Conservation (phyloP, 2,888 invertebrate species). For the Sympetrum striolatum region DNA sequence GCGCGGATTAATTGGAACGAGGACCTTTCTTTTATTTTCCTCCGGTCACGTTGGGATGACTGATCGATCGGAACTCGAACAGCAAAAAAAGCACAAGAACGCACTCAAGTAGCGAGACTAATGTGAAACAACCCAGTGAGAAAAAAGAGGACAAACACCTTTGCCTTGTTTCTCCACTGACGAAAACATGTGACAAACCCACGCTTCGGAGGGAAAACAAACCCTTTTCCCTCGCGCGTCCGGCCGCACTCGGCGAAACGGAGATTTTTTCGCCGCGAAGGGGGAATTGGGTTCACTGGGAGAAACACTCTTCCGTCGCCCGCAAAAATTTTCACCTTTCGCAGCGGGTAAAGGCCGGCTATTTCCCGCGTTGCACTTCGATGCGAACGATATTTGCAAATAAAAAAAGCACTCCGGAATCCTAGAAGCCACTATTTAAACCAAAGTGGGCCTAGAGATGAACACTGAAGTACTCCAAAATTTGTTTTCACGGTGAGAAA, state of each 20-base stretch:
- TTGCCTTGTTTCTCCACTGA: background rate
- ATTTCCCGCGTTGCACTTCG: no score
- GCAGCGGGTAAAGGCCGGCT: no score
- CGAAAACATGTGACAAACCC: background rate
- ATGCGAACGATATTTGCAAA: no score
- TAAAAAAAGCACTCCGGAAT: background rate
- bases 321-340: background rate
- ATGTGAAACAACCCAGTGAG: background rate
- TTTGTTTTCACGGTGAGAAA: background rate
- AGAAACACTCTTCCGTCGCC: background rate
- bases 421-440: background rate
- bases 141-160: background rate
- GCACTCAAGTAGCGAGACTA: background rate
- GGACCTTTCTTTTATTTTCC: no score
- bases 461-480: background rate
- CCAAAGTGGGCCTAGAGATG: background rate
- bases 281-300: background rate
- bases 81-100: background rate
- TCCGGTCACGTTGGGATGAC: background rate
- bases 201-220: background rate
- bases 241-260: background rate
- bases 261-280: background rate
- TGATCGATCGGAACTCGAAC: background rate
- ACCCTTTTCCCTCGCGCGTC: background rate
- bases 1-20: constrained; percentile 20